Evolutionary conservation across 1,140 invertebrate species (phyloP).

Genomic region (Mycetomoellerius zeteki): DNA sequence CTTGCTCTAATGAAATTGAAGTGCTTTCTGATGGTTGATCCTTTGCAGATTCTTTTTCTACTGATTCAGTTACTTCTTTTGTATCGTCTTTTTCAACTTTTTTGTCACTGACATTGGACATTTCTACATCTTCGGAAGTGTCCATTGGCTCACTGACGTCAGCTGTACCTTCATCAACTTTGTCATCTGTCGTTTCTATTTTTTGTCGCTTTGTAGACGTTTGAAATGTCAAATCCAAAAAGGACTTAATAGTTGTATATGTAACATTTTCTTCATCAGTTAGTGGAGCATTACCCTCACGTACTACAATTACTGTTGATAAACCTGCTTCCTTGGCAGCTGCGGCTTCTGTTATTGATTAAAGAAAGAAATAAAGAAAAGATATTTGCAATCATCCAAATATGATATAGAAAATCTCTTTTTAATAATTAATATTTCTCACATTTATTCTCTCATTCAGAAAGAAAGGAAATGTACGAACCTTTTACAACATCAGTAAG

Average conservation of each 20-base stretch:
- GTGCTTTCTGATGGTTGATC: conserved; percentile 31
- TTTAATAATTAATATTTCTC: not conserved
- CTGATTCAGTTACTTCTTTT: conserved; percentile 58
- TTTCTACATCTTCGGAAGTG: conserved; percentile 79
- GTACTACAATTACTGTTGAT: conserved; percentile 89
- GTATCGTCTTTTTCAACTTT: conserved; percentile 65
- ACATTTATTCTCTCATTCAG: not conserved
- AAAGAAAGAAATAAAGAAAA: conserved; percentile 22
- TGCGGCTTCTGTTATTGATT: conserved; percentile 90
- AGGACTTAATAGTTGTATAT: conserved; percentile 88
- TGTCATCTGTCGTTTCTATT: conserved; percentile 76
- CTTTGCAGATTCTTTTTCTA: conserved; percentile 43
- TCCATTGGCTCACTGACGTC: conserved; percentile 79
- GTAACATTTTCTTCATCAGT: conserved; percentile 88
- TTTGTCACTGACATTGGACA: conserved; percentile 69
- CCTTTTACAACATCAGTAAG: conserved; percentile 95
- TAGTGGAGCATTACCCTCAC: conserved; percentile 92
- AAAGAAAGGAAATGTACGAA: conserved; percentile 59
- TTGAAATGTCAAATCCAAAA: conserved; percentile 86
- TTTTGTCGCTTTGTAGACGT: conserved; percentile 83
- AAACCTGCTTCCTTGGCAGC: conserved; percentile 93
- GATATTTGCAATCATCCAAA: not conserved
- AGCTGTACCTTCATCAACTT: conserved; percentile 65
- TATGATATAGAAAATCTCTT: not conserved
- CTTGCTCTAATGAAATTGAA: conserved; percentile 16